Evolutionary conservation across 2,888 invertebrate species (phyloP), one percentile per base, ranked within the genome.

Genomic region (Silvanus unidentatus): DNA sequence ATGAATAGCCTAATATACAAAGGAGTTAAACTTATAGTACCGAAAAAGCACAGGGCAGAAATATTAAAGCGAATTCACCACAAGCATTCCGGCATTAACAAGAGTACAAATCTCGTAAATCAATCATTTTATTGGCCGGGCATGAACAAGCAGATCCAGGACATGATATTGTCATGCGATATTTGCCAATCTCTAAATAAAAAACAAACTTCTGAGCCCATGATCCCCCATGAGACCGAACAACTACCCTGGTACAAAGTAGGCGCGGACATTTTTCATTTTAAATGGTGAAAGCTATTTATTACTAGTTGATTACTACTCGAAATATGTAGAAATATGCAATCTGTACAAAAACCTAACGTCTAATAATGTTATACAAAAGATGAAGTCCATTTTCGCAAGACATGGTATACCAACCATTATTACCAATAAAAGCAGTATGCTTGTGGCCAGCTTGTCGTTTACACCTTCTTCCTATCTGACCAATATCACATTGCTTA

Each of bases 81-180:
- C n/a, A 47, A 28, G 28, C 43, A 53, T 42, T 39, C 44, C 34
- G 57, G 58, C 2, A 43, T 53, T n/a, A 53, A 55, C 14, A 62
- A 58, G 48, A 54, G 39, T 43, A 42, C 50, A 48, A 39, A 40
- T 2, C 36, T 54, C 39, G 12, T 41, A 52, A 45, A 54, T 44
- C 47, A 52, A 16, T 44, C 47, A 44, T 15, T 57, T 14, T 62
- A 51, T 38, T 61, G 60, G 61, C 55, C 55, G n/a, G 30, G 32
- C 8, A 58, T 59, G 53, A 52, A 36, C 11, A 49, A 50, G 27
- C 49, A 61, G 35, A 60, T 60, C 13, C 48, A 51, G 39, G 42
- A 57, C 34, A 34, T 44, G 14, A 39, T 44, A 28, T 12, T 49
- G 47, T 43, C 13, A 37, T n/a, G n/a, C n/a, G n/a, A n/a, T 35